Base-by-base conservation (phyloP, 2,797 vertebrate species). In the Eleutherodactylus coqui region DNA sequence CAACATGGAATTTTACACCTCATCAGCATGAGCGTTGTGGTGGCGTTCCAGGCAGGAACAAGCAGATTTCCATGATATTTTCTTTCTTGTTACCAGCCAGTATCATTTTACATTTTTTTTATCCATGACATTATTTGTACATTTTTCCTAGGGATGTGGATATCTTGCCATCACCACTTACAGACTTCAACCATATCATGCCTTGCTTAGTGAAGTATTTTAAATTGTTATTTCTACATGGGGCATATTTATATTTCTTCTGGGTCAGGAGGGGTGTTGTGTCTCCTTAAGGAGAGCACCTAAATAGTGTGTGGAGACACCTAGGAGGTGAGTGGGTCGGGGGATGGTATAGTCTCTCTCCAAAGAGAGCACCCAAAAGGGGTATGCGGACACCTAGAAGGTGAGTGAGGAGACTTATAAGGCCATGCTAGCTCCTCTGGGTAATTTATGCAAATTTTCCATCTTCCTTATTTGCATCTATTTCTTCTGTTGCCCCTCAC, bases 1-100 rank as follows among this genome's bases (percentile, higher is more conserved):
- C 51, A 75, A 60, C 77, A 80, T 72, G 77, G 84, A 85, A 85
- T 85, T 29, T 80, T 24, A 47, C 77, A 85, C 77, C 41, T 80
- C 84, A 80, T 80, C 84, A 85, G 38, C 41, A n/a, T 34, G 9
- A 43, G 60, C 38, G 21, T 27, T 70, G 67, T 41, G 43, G 43
- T 49, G 72, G 38, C 27, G 36, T 64, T 80, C 78, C 41, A 32
- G 41, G 21, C 38, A 64, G 78, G 2, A 55, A 32, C 55, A 27
- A 21, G 78, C 41, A 67, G 41, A 45, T 47, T 60, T 49, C 47
- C 17, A 21, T 34, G n/a, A 32, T 24, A 79, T 67, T 45, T 80
- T 67, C 41, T 67, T 29, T 32, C 58, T 79, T 58, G 38, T 29
- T 64, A 53, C 16, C 49, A 10, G 75, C 10, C 60, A 67, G 10